phyloP scores from a whole-genome alignment of 2,888 invertebrate species.

The Platycheirus rosarum region DNA sequence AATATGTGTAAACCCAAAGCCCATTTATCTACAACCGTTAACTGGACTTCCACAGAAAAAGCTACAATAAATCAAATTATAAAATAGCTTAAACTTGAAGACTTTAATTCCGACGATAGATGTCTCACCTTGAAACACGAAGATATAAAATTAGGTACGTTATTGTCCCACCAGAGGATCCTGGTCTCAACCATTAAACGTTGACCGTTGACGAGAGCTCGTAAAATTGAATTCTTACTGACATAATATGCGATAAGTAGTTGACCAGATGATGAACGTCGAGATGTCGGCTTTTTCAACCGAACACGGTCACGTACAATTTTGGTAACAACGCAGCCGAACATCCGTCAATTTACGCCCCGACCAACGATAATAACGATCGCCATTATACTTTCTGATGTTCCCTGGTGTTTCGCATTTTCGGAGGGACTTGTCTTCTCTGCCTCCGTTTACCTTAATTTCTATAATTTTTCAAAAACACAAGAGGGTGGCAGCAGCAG shows the following conservation, averaged over 20 bases:
- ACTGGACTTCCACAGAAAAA: slow-evolving; percentile 43
- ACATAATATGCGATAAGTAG: slow-evolving; percentile 73
- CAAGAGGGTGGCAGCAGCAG: slow-evolving; percentile 13
- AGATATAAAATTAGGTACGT: slow-evolving; percentile 24
- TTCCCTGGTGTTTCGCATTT: slow-evolving; percentile 27
- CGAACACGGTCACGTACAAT: slow-evolving; percentile 60
- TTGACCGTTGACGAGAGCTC: slow-evolving; percentile 36
- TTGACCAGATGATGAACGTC: slow-evolving; percentile 66
- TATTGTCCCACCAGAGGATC: background rate
- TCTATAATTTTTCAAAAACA: slow-evolving; percentile 59
- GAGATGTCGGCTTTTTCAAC: slow-evolving; percentile 36
- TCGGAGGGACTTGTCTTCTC: slow-evolving; percentile 36
- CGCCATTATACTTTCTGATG: slow-evolving; percentile 36
- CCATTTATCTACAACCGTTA: slow-evolving; percentile 9
- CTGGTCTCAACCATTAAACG: background rate
- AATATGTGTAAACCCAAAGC: background rate
- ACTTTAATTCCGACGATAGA: slow-evolving; percentile 34
- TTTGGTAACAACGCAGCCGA: slow-evolving; percentile 65
- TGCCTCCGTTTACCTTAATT: slow-evolving; percentile 74
- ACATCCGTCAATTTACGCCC: slow-evolving; percentile 74
- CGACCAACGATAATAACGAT: slow-evolving; percentile 40
- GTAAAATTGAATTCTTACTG: slow-evolving; percentile 69
- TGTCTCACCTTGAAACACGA: slow-evolving; percentile 57
- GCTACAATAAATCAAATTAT: slow-evolving; percentile 47
- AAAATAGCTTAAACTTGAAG: slow-evolving; percentile 17